phyloP scores from a whole-genome alignment of 2,113 vertebrate species.

The Vombatus ursinus region DNA sequence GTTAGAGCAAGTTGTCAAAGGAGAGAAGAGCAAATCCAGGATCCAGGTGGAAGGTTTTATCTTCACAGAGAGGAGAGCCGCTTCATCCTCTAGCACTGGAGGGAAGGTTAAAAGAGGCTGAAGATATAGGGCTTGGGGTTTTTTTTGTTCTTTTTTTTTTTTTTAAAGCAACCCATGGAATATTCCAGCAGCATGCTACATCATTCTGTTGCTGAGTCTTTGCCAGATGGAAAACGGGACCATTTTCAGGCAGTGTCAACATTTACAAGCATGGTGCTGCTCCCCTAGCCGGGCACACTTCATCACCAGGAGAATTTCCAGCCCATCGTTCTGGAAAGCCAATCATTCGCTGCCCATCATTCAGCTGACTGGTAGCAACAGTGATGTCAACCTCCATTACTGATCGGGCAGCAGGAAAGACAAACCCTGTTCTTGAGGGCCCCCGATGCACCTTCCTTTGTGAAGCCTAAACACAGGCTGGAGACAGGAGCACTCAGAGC shows the following conservation, averaged over 20 bases:
- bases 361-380: constrained; percentile 45
- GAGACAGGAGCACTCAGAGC: background rate
- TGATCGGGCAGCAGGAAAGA: constrained; percentile 58
- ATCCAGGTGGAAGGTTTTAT: background rate
- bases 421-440: constrained; percentile 62
- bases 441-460: constrained; percentile 54
- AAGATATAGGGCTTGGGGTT: background rate
- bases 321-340: constrained; percentile 59
- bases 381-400: constrained; percentile 61
- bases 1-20: background rate
- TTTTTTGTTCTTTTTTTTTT: background rate
- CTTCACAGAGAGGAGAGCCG: background rate
- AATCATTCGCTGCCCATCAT: constrained; percentile 61
- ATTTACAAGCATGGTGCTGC: constrained; percentile 52
- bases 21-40: background rate
- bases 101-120: background rate
- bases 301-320: constrained; percentile 60
- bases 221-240: background rate
- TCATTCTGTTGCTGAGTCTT: constrained; percentile 37
- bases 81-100: background rate
- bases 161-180: background rate
- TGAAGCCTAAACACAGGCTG: constrained; percentile 38
- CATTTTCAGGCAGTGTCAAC: constrained; percentile 32
- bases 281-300: constrained; percentile 30
- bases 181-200: background rate